phyloP scores from a whole-genome alignment of 2,113 vertebrate species.

The Myotis lucifugus region DNA sequence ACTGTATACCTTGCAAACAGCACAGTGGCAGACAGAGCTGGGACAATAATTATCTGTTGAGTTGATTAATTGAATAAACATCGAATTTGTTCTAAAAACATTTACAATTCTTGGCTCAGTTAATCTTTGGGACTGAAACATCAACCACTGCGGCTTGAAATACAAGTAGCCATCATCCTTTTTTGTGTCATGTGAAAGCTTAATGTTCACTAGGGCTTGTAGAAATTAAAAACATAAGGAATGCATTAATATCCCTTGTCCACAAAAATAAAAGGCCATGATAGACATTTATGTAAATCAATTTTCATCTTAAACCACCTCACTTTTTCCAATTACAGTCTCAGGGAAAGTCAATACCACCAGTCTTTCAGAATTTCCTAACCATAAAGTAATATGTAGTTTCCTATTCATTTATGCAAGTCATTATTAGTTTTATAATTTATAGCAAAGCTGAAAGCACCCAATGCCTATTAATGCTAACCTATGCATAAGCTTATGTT shows the following conservation, averaged over 20 bases:
- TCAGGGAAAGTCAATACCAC: not conserved
- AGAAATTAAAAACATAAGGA: constrained; percentile 30
- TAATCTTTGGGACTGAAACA: not conserved
- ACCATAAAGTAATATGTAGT: constrained; percentile 25
- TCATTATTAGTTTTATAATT: constrained; percentile 15
- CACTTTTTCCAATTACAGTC: constrained; percentile 50
- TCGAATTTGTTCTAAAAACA: constrained; percentile 23
- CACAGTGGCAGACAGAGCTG: not conserved
- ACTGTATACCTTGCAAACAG: not conserved
- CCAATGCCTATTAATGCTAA: not conserved
- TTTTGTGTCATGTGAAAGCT: not conserved
- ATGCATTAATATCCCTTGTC: not conserved
- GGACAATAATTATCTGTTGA: not conserved
- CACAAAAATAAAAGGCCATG: not conserved
- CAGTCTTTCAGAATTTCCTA: constrained; percentile 14
- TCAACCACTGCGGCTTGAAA: not conserved
- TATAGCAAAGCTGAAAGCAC: not conserved
- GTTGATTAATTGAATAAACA: constrained; percentile 10
- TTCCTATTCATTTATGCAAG: constrained; percentile 44
- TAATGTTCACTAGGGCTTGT: not conserved
- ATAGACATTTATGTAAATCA: constrained; percentile 30
- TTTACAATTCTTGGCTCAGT: not conserved
- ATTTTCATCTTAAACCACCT: constrained; percentile 53
- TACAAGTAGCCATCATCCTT: not conserved
- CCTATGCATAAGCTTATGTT: not conserved